A percentile compares a stretch with the other conserved stretches of the same genome.
These are phyloP conservation scores for Penaeus vannamei DNA, from an alignment of 1,140 invertebrate genomes.

Conservation along the genomic window DNA sequence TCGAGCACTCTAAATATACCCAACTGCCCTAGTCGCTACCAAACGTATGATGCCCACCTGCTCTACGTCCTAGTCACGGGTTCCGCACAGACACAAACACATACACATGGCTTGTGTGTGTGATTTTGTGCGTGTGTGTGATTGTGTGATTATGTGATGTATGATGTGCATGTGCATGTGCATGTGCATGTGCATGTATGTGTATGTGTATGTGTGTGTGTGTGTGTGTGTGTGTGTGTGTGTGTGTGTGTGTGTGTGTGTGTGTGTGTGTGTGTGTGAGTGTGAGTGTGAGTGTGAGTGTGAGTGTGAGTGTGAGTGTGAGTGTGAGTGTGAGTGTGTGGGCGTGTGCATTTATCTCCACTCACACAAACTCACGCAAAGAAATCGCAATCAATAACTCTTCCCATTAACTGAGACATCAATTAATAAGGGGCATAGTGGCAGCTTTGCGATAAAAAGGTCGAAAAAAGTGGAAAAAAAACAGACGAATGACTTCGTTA, in stretches of 20 bases:
- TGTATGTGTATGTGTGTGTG: background rate
- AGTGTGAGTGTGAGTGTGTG: background rate
- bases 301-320: background rate
- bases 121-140: background rate
- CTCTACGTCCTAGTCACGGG: no score
- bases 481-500: no score
- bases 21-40: no score
- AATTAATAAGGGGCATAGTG: no score
- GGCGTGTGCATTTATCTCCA: background rate
- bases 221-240: background rate
- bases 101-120: background rate
- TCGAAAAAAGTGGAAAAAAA: no score
- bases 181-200: background rate
- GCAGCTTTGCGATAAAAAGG: no score
- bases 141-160: no score
- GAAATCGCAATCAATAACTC: no score
- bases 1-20: no score
- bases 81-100: background rate
- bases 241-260: background rate
- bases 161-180: background rate
- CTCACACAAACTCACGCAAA: no score
- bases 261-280: background rate
- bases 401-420: no score
- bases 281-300: background rate
- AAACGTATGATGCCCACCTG: no score